These are phyloP conservation scores for Disparrhopalites patrizii DNA, from an alignment of 2,888 invertebrate species.

Conservation along the genomic window DNA sequence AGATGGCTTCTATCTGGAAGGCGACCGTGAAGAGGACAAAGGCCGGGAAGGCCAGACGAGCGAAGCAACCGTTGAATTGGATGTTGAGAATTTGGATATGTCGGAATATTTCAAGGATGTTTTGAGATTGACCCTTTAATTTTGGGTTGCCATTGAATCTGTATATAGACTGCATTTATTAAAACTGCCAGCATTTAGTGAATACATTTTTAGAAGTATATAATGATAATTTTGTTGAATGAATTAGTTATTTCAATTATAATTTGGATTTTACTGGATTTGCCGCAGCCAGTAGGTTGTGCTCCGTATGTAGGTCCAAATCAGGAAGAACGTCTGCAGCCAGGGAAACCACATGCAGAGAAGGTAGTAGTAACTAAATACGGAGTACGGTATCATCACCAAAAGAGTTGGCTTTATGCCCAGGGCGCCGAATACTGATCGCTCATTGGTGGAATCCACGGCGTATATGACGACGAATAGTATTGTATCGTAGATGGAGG, in stretches of 20 bases:
- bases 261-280: background rate
- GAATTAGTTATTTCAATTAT: too few relatives aligned
- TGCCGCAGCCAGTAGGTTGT: slow-evolving; percentile 5
- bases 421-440: background rate
- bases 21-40: background rate
- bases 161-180: background rate
- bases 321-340: background rate
- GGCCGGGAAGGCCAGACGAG: background rate
- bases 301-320: background rate
- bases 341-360: background rate
- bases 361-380: background rate
- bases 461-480: background rate
- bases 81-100: background rate
- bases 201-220: background rate
- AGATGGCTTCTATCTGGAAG: too few relatives aligned
- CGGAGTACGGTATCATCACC: background rate
- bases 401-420: background rate
- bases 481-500: background rate
- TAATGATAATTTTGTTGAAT: background rate
- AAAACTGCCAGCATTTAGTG: background rate
- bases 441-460: background rate
- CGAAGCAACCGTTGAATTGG: background rate
- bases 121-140: background rate
- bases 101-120: background rate
- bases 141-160: background rate